These are phyloP conservation scores for Hoplias malabaricus DNA, from an alignment of 2,113 vertebrate genomes.

Conservation along the genomic window DNA sequence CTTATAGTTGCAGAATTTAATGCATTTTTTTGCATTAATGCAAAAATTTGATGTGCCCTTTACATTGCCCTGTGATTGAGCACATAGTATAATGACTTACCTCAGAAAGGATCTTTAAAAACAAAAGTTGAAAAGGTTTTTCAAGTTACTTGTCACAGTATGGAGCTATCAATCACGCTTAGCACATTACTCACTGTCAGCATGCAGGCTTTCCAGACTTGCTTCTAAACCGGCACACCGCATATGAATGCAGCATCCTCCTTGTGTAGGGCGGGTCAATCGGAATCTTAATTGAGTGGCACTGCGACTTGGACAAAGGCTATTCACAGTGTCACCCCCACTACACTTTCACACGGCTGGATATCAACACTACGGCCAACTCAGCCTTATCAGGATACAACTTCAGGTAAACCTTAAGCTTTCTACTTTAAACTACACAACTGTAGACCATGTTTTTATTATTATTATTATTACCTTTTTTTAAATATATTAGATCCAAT, in stretches of 20 bases:
- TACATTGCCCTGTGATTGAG: too few relatives aligned
- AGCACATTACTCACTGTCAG: neutral
- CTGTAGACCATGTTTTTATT: too few relatives aligned
- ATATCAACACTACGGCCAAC: slow-evolving; percentile 64
- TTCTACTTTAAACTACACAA: neutral
- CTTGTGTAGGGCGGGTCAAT: slow-evolving; percentile 84
- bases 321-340: slow-evolving; percentile 80
- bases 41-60: too few relatives aligned
- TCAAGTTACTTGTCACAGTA: too few relatives aligned
- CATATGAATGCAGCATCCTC: neutral
- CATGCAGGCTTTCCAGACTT: neutral
- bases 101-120: too few relatives aligned
- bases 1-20: too few relatives aligned
- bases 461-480: too few relatives aligned
- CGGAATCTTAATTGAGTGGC: slow-evolving; percentile 86
- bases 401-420: slow-evolving; percentile 78
- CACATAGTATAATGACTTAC: too few relatives aligned
- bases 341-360: slow-evolving; percentile 87
- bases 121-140: too few relatives aligned
- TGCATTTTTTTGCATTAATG: too few relatives aligned
- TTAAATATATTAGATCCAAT: neutral
- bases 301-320: slow-evolving; percentile 87
- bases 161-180: too few relatives aligned
- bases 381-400: slow-evolving; percentile 82
- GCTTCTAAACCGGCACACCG: neutral